Percentiles rank a stretch among this genome's conserved stretches.
Conservation (phyloP, 2,113 vertebrate species). For the Neotragus moschatus region DNA sequence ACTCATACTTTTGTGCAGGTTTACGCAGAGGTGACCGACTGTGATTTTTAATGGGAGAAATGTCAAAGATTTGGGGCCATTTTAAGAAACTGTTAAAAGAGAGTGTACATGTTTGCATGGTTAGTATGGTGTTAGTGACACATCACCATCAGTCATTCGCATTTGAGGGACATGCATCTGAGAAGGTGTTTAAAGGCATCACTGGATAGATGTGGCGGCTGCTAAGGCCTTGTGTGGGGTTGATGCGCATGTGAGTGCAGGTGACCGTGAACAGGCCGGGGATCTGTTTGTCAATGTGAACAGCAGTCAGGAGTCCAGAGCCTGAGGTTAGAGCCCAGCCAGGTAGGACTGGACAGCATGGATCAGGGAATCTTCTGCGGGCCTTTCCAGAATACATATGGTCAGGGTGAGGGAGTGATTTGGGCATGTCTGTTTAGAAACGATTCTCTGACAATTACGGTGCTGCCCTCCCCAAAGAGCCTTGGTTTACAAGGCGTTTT, state of each 20-base stretch:
- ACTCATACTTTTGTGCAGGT: neutral
- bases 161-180: neutral
- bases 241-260: neutral
- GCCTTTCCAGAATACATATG: neutral
- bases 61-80: neutral
- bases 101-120: neutral
- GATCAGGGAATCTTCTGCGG: neutral
- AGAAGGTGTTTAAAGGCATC: neutral
- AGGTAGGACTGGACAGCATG: neutral
- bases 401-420: neutral
- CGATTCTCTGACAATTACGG: neutral
- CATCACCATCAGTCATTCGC: neutral
- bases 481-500: conserved; percentile 21
- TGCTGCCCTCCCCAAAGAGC: neutral
- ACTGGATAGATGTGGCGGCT: neutral
- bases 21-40: neutral
- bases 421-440: neutral
- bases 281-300: neutral
- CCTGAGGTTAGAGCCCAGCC: neutral
- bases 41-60: neutral
- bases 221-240: neutral
- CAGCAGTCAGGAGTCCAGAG: neutral
- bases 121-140: neutral
- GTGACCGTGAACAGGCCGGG: neutral
- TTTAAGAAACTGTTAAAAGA: neutral